Evolutionary conservation across 2,113 vertebrate species (phyloP).

Genomic region (Meleagris gallopavo): DNA sequence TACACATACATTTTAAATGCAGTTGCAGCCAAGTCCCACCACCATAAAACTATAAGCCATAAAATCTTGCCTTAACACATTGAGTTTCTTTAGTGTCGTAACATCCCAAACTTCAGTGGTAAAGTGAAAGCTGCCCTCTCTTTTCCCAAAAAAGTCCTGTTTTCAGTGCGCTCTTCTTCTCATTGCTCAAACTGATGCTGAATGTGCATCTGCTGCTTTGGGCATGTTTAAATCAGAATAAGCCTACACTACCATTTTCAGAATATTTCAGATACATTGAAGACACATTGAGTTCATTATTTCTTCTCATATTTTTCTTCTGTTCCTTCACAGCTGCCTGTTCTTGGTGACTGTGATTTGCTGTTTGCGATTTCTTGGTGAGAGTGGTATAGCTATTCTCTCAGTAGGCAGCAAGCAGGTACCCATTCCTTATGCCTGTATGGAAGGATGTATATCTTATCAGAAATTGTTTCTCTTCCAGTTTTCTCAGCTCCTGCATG

Average conservation of each 20-base stretch:
- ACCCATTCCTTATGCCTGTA: background rate
- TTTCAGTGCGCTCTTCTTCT: background rate
- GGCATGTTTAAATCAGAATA: background rate
- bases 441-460: background rate
- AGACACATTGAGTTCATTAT: background rate
- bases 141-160: background rate
- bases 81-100: background rate
- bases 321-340: background rate
- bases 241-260: background rate
- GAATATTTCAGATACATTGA: background rate
- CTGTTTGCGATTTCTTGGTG: background rate
- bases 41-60: background rate
- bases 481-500: background rate
- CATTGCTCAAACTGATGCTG: background rate
- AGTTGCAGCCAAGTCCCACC: background rate
- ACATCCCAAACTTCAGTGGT: background rate
- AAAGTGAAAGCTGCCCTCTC: background rate
- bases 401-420: background rate
- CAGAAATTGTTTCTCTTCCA: background rate
- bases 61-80: background rate
- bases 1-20: background rate
- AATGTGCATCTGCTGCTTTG: background rate
- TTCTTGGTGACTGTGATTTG: background rate
- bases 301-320: background rate
- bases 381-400: background rate